Percentiles rank a stretch among this genome's conserved stretches.
Conservation (phyloP, 1,140 invertebrate species). For the Oedothorax gibbosus region DNA sequence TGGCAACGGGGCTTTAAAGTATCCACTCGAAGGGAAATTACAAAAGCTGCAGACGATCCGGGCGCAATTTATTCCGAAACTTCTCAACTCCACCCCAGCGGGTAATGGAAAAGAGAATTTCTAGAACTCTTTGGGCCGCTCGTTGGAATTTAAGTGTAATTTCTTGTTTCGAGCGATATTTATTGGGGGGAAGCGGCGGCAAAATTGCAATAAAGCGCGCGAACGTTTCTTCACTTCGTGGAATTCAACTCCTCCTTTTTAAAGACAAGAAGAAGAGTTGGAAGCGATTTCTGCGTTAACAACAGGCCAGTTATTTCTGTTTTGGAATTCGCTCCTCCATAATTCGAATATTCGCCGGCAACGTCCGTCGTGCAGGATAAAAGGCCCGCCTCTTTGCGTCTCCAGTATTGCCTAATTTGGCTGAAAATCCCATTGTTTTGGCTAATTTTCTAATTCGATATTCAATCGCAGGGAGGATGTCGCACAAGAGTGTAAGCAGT, state of each 20-base stretch:
- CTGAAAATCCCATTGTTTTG: slow-evolving; percentile 30
- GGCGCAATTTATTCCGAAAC: slow-evolving; percentile 57
- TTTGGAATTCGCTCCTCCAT: slow-evolving; percentile 54
- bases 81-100: slow-evolving; percentile 52
- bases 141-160: slow-evolving; percentile 59
- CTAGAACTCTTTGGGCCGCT: slow-evolving; percentile 38
- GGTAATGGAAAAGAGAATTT: slow-evolving; percentile 60
- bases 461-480: no score
- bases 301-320: slow-evolving; percentile 60
- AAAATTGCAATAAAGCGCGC: slow-evolving; percentile 57
- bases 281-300: slow-evolving; percentile 55
- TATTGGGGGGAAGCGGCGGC: slow-evolving; percentile 52
- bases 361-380: slow-evolving; percentile 48
- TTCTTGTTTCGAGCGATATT: slow-evolving; percentile 60
- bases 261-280: slow-evolving; percentile 53
- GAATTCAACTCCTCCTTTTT: slow-evolving; percentile 53
- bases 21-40: slow-evolving; percentile 46
- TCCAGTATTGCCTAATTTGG: slow-evolving; percentile 39
- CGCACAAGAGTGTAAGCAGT: no score
- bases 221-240: slow-evolving; percentile 58
- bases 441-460: background rate
- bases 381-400: slow-evolving; percentile 30
- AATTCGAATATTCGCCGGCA: slow-evolving; percentile 58
- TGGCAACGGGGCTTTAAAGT: slow-evolving; percentile 54
- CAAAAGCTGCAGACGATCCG: slow-evolving; percentile 33